phyloP scores from a whole-genome alignment of 2,113 vertebrate species.

The Gadus macrocephalus region DNA sequence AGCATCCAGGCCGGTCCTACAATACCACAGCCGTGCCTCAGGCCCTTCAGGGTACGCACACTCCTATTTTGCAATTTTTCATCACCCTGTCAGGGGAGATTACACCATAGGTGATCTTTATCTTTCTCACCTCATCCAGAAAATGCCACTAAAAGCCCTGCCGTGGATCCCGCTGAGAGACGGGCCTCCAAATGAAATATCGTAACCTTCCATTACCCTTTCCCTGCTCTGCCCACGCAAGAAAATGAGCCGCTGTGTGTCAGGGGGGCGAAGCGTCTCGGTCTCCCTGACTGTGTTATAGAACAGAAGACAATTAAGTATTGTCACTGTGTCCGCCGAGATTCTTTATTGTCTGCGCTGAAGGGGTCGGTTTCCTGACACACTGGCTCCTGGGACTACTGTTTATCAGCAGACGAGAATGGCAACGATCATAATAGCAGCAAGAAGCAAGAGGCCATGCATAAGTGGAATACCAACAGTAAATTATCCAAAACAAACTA shows the following conservation, averaged over 20 bases:
- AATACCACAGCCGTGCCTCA: too few species aligned
- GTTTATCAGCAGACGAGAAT: neutral
- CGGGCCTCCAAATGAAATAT: constrained; percentile 62
- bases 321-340: too few species aligned
- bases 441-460: neutral
- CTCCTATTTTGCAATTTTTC: constrained; percentile 54
- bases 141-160: constrained; percentile 61
- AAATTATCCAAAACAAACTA: constrained; percentile 21
- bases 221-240: constrained; percentile 6
- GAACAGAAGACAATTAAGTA: too few species aligned
- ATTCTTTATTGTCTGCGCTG: too few species aligned
- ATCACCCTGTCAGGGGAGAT: constrained; percentile 66
- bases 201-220: constrained; percentile 54
- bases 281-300: too few species aligned
- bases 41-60: constrained; percentile 26
- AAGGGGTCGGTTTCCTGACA: too few species aligned
- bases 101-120: constrained; percentile 60
- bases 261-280: too few species aligned
- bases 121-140: constrained; percentile 57
- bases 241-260: too few species aligned
- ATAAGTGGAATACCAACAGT: neutral
- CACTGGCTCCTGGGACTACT: too few species aligned
- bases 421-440: neutral
- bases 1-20: neutral
- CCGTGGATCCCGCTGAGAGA: constrained; percentile 61